A percentile compares a stretch with the other conserved stretches of the same genome.
phyloP scores from a whole-genome alignment of 2,888 invertebrate genomes.

The Nephrotoma flavescens region DNA sequence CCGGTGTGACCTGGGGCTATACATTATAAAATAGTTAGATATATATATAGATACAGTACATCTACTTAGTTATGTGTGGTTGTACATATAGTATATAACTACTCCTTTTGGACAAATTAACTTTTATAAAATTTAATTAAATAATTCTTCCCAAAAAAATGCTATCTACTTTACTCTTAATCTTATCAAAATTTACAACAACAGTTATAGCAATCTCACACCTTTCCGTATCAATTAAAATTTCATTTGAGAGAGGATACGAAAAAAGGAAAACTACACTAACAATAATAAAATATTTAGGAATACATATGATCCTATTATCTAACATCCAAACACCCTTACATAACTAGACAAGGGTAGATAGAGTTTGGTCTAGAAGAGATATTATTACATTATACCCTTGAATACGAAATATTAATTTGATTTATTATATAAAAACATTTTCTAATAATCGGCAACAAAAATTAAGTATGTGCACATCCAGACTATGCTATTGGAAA shows the following conservation, averaged over 20 bases:
- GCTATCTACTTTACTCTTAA: neutral
- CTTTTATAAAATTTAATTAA: neutral
- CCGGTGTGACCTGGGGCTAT: neutral
- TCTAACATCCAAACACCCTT: neutral
- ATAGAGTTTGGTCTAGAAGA: neutral
- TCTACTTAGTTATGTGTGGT: too few species aligned
- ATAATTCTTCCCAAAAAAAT: neutral
- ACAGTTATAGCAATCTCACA: neutral
- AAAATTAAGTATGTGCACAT: neutral
- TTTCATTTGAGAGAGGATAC: neutral
- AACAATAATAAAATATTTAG: neutral
- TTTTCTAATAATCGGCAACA: neutral
- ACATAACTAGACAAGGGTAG: neutral
- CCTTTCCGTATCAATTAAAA: neutral
- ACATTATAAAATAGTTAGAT: neutral
- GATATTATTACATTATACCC: neutral
- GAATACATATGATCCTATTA: neutral
- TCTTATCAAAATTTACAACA: neutral
- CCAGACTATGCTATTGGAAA: neutral
- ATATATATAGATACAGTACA: too few species aligned
- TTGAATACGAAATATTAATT: neutral
- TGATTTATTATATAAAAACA: neutral
- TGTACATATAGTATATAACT: neutral
- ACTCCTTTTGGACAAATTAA: neutral
- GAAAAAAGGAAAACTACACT: neutral